These are phyloP conservation scores for Jaculus jaculus DNA, from an alignment of 2,113 vertebrate genomes.

Conservation along the genomic window DNA sequence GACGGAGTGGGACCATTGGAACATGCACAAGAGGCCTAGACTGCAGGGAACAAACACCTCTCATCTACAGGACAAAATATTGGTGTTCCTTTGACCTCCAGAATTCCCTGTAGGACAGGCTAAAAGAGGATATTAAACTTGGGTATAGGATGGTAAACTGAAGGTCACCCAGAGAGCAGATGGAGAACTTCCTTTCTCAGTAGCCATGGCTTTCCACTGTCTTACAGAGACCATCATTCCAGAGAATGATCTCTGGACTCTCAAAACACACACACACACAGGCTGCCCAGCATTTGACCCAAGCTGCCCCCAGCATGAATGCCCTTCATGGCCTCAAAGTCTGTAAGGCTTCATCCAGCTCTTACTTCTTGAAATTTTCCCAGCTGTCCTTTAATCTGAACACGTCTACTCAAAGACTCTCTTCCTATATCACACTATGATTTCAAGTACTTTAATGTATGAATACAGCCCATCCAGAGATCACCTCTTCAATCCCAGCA, in stretches of 20 bases:
- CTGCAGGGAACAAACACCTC: background rate
- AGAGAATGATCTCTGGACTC: background rate
- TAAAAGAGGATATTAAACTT: background rate
- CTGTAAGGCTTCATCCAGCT: no score
- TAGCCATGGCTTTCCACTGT: background rate
- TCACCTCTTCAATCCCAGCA: background rate
- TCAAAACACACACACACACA: no score
- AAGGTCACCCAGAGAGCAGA: background rate
- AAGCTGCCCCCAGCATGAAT: background rate
- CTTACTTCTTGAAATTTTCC: background rate
- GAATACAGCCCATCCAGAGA: background rate
- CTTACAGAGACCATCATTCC: background rate
- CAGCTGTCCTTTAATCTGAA: background rate
- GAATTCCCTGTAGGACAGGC: background rate
- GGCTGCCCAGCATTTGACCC: background rate
- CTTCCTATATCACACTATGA: background rate
- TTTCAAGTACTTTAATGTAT: background rate
- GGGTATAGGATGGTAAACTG: background rate
- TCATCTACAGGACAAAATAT: background rate
- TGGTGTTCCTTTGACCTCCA: background rate
- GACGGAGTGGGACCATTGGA: background rate
- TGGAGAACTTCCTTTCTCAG: background rate
- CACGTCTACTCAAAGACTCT: background rate
- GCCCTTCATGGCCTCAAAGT: background rate
- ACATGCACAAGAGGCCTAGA: background rate